These are phyloP conservation scores for Colius striatus DNA, from an alignment of 2,113 vertebrate genomes.

Conservation along the genomic window DNA sequence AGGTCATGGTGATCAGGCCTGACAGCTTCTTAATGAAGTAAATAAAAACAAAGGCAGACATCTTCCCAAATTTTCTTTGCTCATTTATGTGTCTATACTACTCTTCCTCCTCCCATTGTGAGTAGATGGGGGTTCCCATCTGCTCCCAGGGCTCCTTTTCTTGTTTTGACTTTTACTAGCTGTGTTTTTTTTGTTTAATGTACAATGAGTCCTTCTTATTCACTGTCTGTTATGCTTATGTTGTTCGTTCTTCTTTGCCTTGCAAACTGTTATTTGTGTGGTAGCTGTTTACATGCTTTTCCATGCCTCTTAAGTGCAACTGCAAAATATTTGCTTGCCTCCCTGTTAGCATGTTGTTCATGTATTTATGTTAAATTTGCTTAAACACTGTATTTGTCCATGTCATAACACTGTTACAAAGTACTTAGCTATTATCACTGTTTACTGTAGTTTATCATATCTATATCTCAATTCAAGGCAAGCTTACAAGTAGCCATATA, in stretches of 20 bases:
- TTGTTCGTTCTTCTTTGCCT: background rate
- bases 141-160: background rate
- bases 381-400: background rate
- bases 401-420: background rate
- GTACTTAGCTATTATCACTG: background rate
- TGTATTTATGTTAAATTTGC: background rate
- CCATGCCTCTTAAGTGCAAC: background rate
- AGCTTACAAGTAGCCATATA: background rate
- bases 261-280: background rate
- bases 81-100: background rate
- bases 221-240: background rate
- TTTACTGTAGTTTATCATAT: background rate
- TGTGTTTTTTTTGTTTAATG: background rate
- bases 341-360: background rate
- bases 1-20: background rate
- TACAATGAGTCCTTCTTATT: background rate
- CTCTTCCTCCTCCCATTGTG: fast-evolving
- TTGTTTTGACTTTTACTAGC: background rate
- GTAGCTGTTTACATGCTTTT: background rate
- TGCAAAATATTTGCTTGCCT: background rate
- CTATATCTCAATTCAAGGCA: background rate
- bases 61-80: background rate
- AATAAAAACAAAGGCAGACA: background rate
- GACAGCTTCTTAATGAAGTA: background rate
- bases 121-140: background rate